Evolutionary conservation across 1,140 invertebrate genomes (phyloP).

Genomic region (Nasonia vitripennis): DNA sequence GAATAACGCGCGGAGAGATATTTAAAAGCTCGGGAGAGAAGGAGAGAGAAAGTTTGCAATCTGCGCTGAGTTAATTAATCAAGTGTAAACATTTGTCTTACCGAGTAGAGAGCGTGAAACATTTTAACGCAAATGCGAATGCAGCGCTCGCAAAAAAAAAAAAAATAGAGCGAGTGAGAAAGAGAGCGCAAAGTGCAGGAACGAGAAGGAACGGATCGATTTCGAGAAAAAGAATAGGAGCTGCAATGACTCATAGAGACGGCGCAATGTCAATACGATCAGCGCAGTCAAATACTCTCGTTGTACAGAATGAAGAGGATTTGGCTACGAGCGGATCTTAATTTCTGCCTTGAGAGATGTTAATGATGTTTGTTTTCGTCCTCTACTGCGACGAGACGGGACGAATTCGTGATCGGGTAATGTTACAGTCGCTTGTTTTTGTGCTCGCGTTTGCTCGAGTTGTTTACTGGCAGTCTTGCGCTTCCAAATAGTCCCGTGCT

Average conservation of each 20-base stretch:
- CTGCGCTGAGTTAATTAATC: constrained; percentile 16
- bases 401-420: background rate
- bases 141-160: background rate
- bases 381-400: too few relatives aligned
- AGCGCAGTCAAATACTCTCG: constrained; percentile 33
- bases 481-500: too few relatives aligned
- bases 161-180: background rate
- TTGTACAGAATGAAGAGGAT: constrained; percentile 13
- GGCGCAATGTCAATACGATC: constrained; percentile 42
- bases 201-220: background rate
- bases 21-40: background rate
- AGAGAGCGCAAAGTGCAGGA: background rate
- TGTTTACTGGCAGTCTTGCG: too few relatives aligned
- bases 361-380: constrained; percentile 19
- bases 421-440: background rate
- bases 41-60: background rate
- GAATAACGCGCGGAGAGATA: background rate
- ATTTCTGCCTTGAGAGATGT: constrained; percentile 8
- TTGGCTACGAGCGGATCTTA: constrained; percentile 6
- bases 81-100: constrained; percentile 29
- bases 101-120: background rate
- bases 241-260: constrained; percentile 7
- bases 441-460: background rate
- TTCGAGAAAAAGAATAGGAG: background rate
- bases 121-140: constrained; percentile 20